A percentile compares a stretch with the other conserved stretches of the same genome.
Conservation (phyloP, 2,797 vertebrate species). For the Macropodus opercularis region DNA sequence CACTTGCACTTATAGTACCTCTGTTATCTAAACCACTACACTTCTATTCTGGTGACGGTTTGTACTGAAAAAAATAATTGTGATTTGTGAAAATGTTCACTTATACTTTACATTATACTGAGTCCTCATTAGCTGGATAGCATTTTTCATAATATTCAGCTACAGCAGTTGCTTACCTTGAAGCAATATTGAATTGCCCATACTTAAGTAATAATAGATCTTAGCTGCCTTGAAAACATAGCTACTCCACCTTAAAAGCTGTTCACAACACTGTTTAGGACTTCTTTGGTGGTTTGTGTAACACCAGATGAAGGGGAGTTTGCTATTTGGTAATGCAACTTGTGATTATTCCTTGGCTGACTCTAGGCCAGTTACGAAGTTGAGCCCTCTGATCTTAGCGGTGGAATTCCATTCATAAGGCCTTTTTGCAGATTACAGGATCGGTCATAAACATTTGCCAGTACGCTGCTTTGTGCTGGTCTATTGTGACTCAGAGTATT, state of each 20-base stretch:
- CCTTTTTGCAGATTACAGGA: constrained; percentile 28
- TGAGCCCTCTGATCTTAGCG: constrained; percentile 33
- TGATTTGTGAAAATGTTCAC: too few relatives aligned
- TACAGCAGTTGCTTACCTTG: not conserved
- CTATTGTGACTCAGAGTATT: not conserved
- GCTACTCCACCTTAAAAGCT: not conserved
- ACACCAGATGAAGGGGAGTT: constrained; percentile 25
- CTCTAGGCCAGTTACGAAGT: constrained; percentile 19
- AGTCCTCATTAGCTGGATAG: too few relatives aligned
- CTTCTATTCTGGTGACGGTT: too few relatives aligned
- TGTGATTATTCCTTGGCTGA: constrained; percentile 26
- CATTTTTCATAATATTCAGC: too few relatives aligned
- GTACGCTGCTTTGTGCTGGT: not conserved
- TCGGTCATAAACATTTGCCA: constrained; percentile 4
- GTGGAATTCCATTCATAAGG: constrained; percentile 45
- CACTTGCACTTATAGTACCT: too few relatives aligned
- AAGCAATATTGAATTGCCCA: too few relatives aligned
- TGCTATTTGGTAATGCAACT: not conserved
- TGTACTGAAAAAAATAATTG: too few relatives aligned
- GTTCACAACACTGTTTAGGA: not conserved
- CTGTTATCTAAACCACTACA: too few relatives aligned
- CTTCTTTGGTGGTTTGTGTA: constrained; percentile 5
- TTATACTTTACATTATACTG: too few relatives aligned
- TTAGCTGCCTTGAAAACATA: not conserved
- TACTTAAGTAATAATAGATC: too few relatives aligned